These are phyloP conservation scores for Amphibalanus amphitrite DNA, from an alignment of 1,140 invertebrate species.

Conservation along the genomic window DNA sequence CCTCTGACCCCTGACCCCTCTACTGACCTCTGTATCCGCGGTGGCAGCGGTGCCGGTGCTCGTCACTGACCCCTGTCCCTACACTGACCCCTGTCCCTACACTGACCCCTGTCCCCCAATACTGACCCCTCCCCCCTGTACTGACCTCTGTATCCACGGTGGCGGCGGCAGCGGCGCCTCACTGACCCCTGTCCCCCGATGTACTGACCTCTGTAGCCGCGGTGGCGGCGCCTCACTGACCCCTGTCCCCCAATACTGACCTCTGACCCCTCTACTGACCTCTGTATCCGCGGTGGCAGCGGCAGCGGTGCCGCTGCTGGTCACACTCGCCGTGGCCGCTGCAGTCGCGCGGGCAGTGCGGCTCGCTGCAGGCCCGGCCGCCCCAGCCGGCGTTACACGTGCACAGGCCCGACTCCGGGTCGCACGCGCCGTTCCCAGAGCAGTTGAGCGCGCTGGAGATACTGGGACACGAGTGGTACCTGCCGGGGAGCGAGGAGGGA, in stretches of 20 bases:
- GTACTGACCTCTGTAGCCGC: too few relatives aligned
- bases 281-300: conserved; percentile 34
- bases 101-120: too few relatives aligned
- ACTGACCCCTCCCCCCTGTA: too few relatives aligned
- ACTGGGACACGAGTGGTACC: background rate
- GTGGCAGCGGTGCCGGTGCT: conserved; percentile 38
- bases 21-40: conserved; percentile 28
- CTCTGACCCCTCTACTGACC: conserved; percentile 3
- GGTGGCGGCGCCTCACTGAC: too few relatives aligned
- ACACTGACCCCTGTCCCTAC: too few relatives aligned
- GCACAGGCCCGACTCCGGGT: conserved; percentile 4
- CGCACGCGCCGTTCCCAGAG: conserved; percentile 10
- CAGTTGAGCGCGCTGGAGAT: conserved; percentile 2
- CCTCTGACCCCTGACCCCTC: too few relatives aligned
- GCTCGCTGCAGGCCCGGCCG: conserved; percentile 67
- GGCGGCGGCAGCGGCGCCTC: too few relatives aligned
- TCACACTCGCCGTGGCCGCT: conserved; percentile 37
- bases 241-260: too few relatives aligned
- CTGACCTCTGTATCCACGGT: too few relatives aligned
- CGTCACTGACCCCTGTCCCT: conserved; percentile 5
- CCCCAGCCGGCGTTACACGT: conserved; percentile 55
- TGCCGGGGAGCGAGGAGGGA: background rate
- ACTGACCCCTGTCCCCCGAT: too few relatives aligned
- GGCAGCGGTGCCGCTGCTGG: conserved; percentile 37
- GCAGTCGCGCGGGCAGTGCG: conserved; percentile 69